Evolutionary conservation across 2,113 vertebrate genomes (phyloP), one percentile per base, ranked within the genome.

Genomic region (zebrafish (Danio rerio)): DNA sequence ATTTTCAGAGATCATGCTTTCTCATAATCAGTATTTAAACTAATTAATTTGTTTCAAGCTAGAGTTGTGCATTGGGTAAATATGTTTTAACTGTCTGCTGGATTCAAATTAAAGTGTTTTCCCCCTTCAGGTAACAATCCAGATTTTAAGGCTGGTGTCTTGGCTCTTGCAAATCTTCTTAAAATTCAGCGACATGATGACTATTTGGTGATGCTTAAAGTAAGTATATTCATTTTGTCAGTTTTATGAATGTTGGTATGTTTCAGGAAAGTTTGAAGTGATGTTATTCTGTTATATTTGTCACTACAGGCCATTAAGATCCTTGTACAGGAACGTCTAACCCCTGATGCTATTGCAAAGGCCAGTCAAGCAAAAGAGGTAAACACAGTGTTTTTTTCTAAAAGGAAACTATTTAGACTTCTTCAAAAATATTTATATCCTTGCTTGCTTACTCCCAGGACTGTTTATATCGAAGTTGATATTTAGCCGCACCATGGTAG

Each of bases 201-300:
- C 91, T 99, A 99, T 80, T 88, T 99, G 91, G 92, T 99, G 15
- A 98, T 99, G 97, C 96, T 99, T 31, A 99, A 98, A 95, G 98
- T 99, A 86, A 93, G 81, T 40, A 42, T 4, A 7, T 70, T 16
- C 0, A 7, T 12, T 21, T 13, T 65, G 75, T 6, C 9, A 9
- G 45, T 56, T 9, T 6, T 16, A 20, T 78, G 18, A 31, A 53
- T 4, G 21, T 43, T 0, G 0, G 4, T 45, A 2, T 78, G 12
- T 6, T 5, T 53, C 40, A 31, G 43, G 5, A 8, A 40, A 18
- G 5, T n/a, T 7, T 52, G 8, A 20, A 20, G 10, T 20, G 1
- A 55, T 45, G n/a, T 45, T 20, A 6, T 31, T 63, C 18, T 58
- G 7, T 31, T 31, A 7, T 71, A 7, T 71, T 50, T 52, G 45